Evolutionary conservation across 2,797 vertebrate genomes (phyloP).

Genomic region (Periophthalmus magnuspinnatus): DNA sequence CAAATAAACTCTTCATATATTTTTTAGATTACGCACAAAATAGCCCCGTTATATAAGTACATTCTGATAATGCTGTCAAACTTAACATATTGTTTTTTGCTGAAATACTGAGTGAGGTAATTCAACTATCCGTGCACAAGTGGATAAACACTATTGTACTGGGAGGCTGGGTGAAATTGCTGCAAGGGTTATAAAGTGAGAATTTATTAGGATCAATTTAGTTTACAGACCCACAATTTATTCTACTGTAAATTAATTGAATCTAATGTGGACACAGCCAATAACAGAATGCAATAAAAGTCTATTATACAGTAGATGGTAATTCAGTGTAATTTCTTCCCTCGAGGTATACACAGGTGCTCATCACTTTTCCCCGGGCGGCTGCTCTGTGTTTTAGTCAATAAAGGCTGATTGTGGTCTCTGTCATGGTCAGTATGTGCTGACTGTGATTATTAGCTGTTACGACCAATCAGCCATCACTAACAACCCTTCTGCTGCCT

Average conservation of each 20-base stretch:
- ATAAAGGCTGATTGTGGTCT: constrained; percentile 67
- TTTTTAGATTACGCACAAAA: neutral
- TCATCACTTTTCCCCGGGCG: constrained; percentile 54
- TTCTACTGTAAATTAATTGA: constrained; percentile 29
- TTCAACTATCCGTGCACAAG: neutral
- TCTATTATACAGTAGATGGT: constrained; percentile 20
- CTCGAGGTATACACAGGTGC: constrained; percentile 42
- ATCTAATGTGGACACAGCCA: constrained; percentile 19
- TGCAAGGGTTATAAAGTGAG: constrained; percentile 2
- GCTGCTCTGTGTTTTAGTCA: constrained; percentile 58
- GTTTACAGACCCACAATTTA: constrained; percentile 23
- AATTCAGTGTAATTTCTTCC: constrained; percentile 43
- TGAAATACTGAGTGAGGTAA: neutral
- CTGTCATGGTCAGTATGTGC: constrained; percentile 71
- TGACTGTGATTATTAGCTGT: constrained; percentile 72
- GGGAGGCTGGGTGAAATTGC: constrained; percentile 4
- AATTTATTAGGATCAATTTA: constrained; percentile 18
- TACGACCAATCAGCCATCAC: constrained; percentile 67
- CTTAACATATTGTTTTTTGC: neutral
- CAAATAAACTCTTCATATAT: no score
- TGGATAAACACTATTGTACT: neutral
- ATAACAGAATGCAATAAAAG: constrained; percentile 33
- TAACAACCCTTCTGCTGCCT: constrained; percentile 57
- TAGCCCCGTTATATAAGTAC: neutral
- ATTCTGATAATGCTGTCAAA: neutral